A percentile compares a stretch with the other conserved stretches of the same genome.
Evolutionary conservation across 2,797 vertebrate genomes (phyloP).

Genomic region (Thunnus albacares): DNA sequence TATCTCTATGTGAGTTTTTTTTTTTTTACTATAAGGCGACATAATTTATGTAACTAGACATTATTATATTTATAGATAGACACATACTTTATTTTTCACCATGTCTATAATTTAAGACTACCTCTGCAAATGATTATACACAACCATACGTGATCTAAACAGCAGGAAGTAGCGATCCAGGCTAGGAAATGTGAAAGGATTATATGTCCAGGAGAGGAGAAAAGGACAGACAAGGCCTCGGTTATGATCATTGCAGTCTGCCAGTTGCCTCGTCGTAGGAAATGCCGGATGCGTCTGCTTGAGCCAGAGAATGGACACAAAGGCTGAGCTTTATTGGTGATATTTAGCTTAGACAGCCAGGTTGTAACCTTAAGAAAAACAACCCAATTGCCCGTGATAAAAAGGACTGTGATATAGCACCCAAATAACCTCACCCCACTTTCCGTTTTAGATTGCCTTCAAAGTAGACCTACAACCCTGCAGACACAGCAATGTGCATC

Average conservation of each 20-base stretch:
- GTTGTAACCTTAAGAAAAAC: slow-evolving; percentile 88
- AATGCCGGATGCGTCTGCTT: slow-evolving; percentile 86
- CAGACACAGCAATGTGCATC: slow-evolving; percentile 48
- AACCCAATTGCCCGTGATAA: slow-evolving; percentile 88
- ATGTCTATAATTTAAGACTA: slow-evolving; percentile 9
- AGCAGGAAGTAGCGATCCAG: slow-evolving; percentile 29
- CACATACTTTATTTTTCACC: neutral
- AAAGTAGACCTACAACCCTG: slow-evolving; percentile 54
- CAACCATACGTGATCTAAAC: slow-evolving; percentile 12
- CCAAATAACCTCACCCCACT: slow-evolving; percentile 79
- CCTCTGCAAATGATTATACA: neutral
- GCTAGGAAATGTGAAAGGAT: slow-evolving; percentile 43
- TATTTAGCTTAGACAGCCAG: slow-evolving; percentile 87
- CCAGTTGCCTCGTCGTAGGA: slow-evolving; percentile 76
- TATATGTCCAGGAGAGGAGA: slow-evolving; percentile 47
- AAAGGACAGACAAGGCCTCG: slow-evolving; percentile 93
- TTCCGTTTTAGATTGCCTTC: slow-evolving; percentile 75
- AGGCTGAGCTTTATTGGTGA: slow-evolving; percentile 86
- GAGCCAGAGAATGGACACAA: slow-evolving; percentile 84
- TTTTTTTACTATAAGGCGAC: neutral
- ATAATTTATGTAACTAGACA: neutral
- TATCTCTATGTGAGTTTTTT: neutral
- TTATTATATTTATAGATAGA: neutral
- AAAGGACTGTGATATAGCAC: slow-evolving; percentile 82
- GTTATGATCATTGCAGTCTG: slow-evolving; percentile 96